Conservation (phyloP, 1,140 invertebrate species). For the Drosophila obscura region DNA sequence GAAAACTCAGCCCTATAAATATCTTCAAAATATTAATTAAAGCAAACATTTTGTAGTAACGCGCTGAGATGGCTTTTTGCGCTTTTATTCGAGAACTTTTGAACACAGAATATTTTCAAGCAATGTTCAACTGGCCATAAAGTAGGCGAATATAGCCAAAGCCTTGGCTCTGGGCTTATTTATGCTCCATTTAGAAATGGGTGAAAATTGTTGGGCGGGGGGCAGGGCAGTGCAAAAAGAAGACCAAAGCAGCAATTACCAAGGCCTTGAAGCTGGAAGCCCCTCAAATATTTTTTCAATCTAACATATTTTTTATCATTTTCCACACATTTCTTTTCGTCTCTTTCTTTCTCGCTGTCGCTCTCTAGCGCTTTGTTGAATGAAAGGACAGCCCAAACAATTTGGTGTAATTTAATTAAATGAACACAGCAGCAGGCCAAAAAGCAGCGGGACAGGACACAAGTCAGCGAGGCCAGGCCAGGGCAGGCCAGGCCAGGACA, state of each 20-base stretch:
- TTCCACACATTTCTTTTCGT: constrained; percentile 62
- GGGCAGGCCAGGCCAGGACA: background rate
- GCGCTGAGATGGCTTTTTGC: too few species aligned
- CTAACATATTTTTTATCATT: constrained; percentile 67
- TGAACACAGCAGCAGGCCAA: constrained; percentile 77
- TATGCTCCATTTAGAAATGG: constrained; percentile 21
- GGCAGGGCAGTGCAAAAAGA: background rate
- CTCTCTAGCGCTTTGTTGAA: constrained; percentile 21
- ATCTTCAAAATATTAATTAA: too few species aligned
- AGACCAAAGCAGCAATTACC: constrained; percentile 48
- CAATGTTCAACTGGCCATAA: background rate
- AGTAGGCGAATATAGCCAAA: background rate
- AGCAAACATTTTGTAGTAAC: too few species aligned
- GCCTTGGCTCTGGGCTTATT: constrained; percentile 6
- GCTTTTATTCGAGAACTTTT: background rate
- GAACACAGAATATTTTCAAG: background rate
- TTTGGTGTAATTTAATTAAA: constrained; percentile 82
- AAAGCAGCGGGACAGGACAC: constrained; percentile 52
- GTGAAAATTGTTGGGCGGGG: constrained; percentile 3
- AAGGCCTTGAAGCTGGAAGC: constrained; percentile 33
- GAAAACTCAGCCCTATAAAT: too few species aligned
- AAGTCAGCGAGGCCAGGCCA: background rate
- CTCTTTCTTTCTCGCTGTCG: background rate
- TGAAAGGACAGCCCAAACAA: constrained; percentile 69
- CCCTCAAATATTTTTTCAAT: constrained; percentile 64